Evolutionary conservation across 1,140 invertebrate genomes (phyloP), one percentile per base, ranked within the genome.

Genomic region (Bombyx mandarina): DNA sequence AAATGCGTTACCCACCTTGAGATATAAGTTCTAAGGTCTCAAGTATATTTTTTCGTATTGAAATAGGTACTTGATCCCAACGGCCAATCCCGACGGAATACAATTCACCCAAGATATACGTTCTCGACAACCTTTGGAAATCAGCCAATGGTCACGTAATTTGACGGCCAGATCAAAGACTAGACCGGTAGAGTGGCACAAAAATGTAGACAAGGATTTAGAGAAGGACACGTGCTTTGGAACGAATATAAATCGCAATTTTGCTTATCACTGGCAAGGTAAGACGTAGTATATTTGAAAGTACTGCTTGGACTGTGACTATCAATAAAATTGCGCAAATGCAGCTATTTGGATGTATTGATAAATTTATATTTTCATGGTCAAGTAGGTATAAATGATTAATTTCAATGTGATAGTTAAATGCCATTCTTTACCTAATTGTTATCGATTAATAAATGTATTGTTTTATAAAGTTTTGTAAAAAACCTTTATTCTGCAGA

Each of bases 211-310:
- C 8, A 73, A 64, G 35, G 71, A 73, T 50, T 18, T 50, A 0
- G 55, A 50, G 3, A 7, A 62, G 2, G 54, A 73, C 35, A 58
- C 45, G 6, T 86, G 82, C 56, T 82, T 82, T 54, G 82, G 82
- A 12, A 79, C 77, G 26, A 79, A 84, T 55, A 66, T 86, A 43
- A 84, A 86, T 64, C 71, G 82, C 4, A 86, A 86, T 62, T 86
- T 86, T 50, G 78, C 81, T 43, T 86, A 76, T 68, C 81, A 86
- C 61, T 86, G 83, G 81, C 81, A 82, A 77, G 81, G 81, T 86
- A 42, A 69, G 56, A n/a, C 26, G 26, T 5, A 35, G 2, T 35
- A 35, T 3, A 1, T 35, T 35, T 2, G 26, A 35, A 2, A 35
- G 26, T 35, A 35, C 26, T 35, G 26, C 4, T 35, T 35, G 26